A percentile compares a stretch with the other conserved stretches of the same genome.
phyloP scores from a whole-genome alignment of 2,888 invertebrate genomes.

The Mythimna vitellina region DNA sequence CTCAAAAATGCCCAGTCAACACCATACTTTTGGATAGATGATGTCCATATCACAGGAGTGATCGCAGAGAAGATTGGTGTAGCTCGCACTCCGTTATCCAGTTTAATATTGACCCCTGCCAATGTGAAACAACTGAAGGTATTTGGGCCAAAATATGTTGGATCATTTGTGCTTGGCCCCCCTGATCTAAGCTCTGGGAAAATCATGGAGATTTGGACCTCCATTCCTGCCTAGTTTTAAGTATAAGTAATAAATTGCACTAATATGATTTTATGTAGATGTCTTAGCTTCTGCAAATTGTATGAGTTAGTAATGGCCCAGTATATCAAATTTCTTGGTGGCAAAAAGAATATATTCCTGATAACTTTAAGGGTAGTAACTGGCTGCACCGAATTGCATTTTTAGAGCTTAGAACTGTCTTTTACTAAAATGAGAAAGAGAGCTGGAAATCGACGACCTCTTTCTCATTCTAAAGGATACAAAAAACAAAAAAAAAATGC shows the following conservation, averaged over 20 bases:
- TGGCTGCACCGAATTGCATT: too few species aligned
- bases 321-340: not conserved
- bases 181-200: constrained; percentile 85
- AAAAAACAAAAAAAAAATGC: too few species aligned
- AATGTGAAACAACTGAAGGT: constrained; percentile 71
- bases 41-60: constrained; percentile 94
- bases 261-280: not conserved
- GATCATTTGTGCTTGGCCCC: constrained; percentile 89
- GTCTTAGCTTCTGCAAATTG: not conserved
- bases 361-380: not conserved
- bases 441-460: too few species aligned
- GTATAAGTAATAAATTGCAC: not conserved
- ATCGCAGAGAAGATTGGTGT: constrained; percentile 90
- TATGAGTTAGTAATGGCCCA: not conserved
- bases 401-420: too few species aligned
- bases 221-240: constrained; percentile 69
- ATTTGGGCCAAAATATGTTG: constrained; percentile 70
- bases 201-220: constrained; percentile 88
- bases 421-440: too few species aligned
- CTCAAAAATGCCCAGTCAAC: constrained; percentile 91
- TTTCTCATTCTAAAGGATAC: too few species aligned
- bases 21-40: constrained; percentile 96
- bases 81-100: constrained; percentile 88
- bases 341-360: not conserved
- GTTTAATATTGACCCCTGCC: constrained; percentile 78